Conservation (phyloP, 2,888 invertebrate species). For the Acrobasis consociella region DNA sequence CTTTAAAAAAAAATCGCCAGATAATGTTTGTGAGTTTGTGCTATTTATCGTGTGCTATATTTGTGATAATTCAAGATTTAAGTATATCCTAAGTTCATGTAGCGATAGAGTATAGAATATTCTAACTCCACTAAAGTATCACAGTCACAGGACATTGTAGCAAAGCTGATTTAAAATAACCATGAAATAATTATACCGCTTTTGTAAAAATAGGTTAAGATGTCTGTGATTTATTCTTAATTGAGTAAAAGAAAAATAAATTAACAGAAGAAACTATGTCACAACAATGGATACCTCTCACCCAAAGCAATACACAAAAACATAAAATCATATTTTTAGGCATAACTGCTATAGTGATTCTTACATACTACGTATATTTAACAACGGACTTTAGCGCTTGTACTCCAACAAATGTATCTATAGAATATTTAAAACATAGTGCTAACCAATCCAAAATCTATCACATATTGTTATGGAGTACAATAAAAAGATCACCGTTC, state of each 20-base stretch:
- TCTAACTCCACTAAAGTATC: no score
- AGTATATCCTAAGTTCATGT: no score
- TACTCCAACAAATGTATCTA: neutral
- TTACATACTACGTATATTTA: conserved; percentile 1
- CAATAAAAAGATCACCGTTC: conserved; percentile 48
- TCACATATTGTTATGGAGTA: conserved; percentile 62
- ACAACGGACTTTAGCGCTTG: neutral
- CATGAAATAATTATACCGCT: no score
- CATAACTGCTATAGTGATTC: neutral
- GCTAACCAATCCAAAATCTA: conserved; percentile 36
- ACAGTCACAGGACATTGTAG: no score
- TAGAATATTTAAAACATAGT: neutral
- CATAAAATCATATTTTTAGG: neutral
- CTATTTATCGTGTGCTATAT: no score
- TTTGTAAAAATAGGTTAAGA: no score
- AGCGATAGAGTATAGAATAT: no score
- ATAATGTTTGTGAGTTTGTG: no score
- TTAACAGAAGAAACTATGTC: neutral
- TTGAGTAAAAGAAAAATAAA: neutral
- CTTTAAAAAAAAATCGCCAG: no score
- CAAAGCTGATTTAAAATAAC: no score
- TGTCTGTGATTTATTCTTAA: neutral
- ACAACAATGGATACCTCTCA: neutral
- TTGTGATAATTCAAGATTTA: no score
- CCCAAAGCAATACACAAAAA: neutral